These are phyloP conservation scores for Phylloscopus whistleri DNA, from an alignment of 2,113 vertebrate species.

Conservation along the genomic window DNA sequence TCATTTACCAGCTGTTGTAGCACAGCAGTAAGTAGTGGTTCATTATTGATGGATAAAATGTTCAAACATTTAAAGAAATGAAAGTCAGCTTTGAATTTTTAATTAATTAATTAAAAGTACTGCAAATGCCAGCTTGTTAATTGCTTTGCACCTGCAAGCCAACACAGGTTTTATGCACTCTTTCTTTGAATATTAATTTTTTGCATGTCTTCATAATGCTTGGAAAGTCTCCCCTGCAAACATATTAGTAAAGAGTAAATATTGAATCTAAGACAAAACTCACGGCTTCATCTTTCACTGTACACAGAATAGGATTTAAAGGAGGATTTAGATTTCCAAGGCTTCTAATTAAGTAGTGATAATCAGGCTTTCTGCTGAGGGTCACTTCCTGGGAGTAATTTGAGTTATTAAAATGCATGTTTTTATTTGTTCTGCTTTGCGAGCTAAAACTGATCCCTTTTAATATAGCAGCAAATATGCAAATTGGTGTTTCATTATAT, in stretches of 20 bases:
- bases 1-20: conserved; percentile 74
- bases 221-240: conserved; percentile 89
- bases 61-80: conserved; percentile 90
- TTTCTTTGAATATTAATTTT: conserved; percentile 85
- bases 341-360: conserved; percentile 98
- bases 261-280: conserved; percentile 99
- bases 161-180: conserved; percentile 86
- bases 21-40: conserved; percentile 74
- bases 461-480: conserved; percentile 99
- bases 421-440: conserved; percentile 96
- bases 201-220: conserved; percentile 82
- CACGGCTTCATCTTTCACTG: conserved; percentile 86
- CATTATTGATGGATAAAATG: conserved; percentile 84
- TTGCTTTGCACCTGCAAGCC: conserved; percentile 96
- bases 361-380: conserved; percentile 94
- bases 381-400: conserved; percentile 97
- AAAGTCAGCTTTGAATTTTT: conserved; percentile 88
- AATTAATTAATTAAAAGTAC: conserved; percentile 97
- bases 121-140: conserved; percentile 98
- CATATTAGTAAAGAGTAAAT: conserved; percentile 98
- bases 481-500: conserved; percentile 98
- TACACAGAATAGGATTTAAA: conserved; percentile 85
- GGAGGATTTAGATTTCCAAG: conserved; percentile 86
- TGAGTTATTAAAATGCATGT: conserved; percentile 98
- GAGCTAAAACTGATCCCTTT: conserved; percentile 96